phyloP scores from a whole-genome alignment of 2,797 vertebrate species.

The Limnodromus scolopaceus region DNA sequence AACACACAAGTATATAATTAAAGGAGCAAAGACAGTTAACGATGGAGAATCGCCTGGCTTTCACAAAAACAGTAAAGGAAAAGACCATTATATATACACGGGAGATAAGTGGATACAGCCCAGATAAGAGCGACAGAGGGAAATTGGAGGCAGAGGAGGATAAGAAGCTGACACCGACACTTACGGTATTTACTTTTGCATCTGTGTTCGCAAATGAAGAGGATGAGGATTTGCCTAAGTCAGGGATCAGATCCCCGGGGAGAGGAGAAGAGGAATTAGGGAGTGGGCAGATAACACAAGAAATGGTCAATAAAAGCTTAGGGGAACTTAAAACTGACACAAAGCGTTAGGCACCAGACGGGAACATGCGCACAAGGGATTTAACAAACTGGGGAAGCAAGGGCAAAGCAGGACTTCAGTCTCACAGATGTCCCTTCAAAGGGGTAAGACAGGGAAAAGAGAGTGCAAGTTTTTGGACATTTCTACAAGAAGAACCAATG shows the following conservation, averaged over 20 bases:
- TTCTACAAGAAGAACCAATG: background rate
- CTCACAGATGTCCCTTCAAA: background rate
- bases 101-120: constrained; percentile 35
- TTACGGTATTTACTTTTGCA: constrained; percentile 46
- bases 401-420: background rate
- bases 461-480: background rate
- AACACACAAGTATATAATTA: constrained; percentile 20
- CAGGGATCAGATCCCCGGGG: constrained; percentile 14
- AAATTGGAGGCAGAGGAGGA: constrained; percentile 54
- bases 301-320: constrained; percentile 27
- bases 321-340: background rate
- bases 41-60: background rate
- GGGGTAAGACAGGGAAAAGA: background rate
- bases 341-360: background rate
- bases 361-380: background rate
- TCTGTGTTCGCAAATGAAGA: constrained; percentile 22
- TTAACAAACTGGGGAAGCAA: background rate
- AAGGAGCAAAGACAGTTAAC: background rate
- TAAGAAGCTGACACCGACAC: background rate
- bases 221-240: constrained; percentile 52
- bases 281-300: background rate
- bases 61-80: background rate
- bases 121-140: constrained; percentile 38
- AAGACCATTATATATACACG: background rate
- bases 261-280: background rate